phyloP scores from a whole-genome alignment of 2,113 vertebrate genomes.

The Phocoena sinus region DNA sequence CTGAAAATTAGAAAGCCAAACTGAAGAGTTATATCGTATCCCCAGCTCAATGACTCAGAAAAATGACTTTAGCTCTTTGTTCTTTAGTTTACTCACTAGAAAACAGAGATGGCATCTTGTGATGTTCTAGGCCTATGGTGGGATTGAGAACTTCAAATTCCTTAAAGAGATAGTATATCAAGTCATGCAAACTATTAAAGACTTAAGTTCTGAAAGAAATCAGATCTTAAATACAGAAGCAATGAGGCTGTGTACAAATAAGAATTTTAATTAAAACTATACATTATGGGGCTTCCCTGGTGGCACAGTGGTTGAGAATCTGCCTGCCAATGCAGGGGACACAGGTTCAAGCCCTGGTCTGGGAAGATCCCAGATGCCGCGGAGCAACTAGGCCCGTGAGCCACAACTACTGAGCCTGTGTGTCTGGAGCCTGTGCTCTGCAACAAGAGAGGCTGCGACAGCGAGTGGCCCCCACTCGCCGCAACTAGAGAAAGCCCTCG shows the following conservation, averaged over 20 bases:
- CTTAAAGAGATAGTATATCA: not conserved
- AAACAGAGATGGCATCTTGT: not conserved
- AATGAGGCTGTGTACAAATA: not conserved
- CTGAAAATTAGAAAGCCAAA: not conserved
- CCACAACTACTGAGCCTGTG: too few species aligned
- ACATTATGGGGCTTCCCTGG: not conserved
- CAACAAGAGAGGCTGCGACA: too few species aligned
- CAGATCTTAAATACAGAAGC: not conserved
- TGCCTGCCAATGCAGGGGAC: too few species aligned
- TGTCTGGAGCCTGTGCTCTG: too few species aligned
- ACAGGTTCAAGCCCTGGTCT: too few species aligned
- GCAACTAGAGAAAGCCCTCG: too few species aligned
- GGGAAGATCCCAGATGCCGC: too few species aligned
- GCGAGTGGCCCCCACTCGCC: too few species aligned
- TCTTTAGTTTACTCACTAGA: not conserved
- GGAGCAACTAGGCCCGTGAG: too few species aligned
- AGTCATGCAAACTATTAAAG: slow-evolving; percentile 28
- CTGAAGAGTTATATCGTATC: not conserved
- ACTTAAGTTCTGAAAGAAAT: not conserved
- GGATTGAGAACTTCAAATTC: not conserved
- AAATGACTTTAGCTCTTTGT: not conserved
- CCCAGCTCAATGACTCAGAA: not conserved
- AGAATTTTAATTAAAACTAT: slow-evolving; percentile 45
- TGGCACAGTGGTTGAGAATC: too few species aligned
- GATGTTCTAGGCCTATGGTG: not conserved